Percentiles rank a stretch among this genome's conserved stretches.
Evolutionary conservation across 2,797 vertebrate genomes (phyloP).

Genomic region (Clarias fuscus): DNA sequence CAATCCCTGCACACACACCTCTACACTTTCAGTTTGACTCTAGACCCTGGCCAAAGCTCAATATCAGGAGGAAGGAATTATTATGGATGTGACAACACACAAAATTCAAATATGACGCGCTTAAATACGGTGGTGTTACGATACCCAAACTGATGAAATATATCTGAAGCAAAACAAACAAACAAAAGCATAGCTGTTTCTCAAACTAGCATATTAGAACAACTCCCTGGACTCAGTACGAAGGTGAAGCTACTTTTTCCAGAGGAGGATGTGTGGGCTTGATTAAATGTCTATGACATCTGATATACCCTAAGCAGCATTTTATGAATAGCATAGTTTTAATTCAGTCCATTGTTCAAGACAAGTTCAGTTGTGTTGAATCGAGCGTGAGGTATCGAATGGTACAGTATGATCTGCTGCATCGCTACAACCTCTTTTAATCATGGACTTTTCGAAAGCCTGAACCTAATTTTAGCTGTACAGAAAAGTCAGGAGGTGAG

Average conservation of each 20-base stretch:
- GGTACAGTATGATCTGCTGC: background rate
- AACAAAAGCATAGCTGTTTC: background rate
- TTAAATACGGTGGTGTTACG: background rate
- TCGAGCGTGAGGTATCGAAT: background rate
- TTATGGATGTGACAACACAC: background rate
- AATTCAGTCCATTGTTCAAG: background rate
- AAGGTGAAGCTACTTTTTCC: background rate
- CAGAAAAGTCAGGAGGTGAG: conserved; percentile 41
- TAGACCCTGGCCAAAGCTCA: conserved; percentile 37
- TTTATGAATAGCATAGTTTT: background rate
- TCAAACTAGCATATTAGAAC: background rate
- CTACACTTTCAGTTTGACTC: conserved; percentile 16
- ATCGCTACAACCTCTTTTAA: conserved; percentile 12
- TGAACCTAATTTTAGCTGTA: conserved; percentile 50
- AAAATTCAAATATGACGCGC: background rate
- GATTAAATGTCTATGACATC: background rate
- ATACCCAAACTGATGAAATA: background rate
- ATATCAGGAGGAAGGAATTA: background rate
- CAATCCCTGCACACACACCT: background rate
- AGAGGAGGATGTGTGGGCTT: background rate
- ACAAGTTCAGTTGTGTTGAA: background rate
- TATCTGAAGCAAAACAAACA: background rate
- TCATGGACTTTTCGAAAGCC: conserved; percentile 43
- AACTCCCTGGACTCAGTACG: background rate
- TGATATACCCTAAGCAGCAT: background rate